Percentiles rank a stretch among this genome's conserved stretches.
Evolutionary conservation across 2,797 vertebrate species (phyloP).

Genomic region (Pangasius macronema): DNA sequence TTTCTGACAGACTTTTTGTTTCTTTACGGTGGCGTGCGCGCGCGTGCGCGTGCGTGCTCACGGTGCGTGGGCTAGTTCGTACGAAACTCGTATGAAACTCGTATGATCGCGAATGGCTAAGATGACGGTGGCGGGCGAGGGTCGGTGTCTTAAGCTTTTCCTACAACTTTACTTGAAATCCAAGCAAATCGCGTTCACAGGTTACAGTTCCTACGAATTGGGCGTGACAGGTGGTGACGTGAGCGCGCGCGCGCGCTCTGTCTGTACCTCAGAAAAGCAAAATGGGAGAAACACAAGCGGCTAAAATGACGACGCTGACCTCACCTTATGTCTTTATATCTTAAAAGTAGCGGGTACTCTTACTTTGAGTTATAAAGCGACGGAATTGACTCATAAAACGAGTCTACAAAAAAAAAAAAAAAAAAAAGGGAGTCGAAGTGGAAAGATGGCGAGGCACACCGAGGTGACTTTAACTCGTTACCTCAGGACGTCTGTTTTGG

Average conservation of each 20-base stretch:
- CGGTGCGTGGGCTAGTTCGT: background rate
- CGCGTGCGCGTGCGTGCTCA: background rate
- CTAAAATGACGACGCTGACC: background rate
- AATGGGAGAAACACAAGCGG: constrained; percentile 6
- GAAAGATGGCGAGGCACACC: constrained; percentile 67
- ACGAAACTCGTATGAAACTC: background rate
- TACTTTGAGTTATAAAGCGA: constrained; percentile 66
- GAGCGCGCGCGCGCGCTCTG: background rate
- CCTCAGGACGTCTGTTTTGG: constrained; percentile 48
- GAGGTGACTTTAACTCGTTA: constrained; percentile 60
- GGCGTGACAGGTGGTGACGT: background rate
- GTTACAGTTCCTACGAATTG: background rate
- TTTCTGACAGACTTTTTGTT: background rate
- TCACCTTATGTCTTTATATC: background rate
- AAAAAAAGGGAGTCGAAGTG: constrained; percentile 54
- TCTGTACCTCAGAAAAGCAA: constrained; percentile 39
- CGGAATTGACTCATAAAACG: constrained; percentile 72
- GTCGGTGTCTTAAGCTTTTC: background rate
- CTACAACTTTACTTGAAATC: background rate
- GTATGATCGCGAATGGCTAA: background rate
- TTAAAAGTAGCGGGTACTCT: background rate
- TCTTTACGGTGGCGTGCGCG: background rate
- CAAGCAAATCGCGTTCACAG: background rate
- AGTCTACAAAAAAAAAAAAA: constrained; percentile 52
- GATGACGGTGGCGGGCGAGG: background rate